These are phyloP conservation scores for Patiria pectinifera DNA, from an alignment of 53 echinoderm and acorn worm genomes.

Conservation along the genomic window DNA sequence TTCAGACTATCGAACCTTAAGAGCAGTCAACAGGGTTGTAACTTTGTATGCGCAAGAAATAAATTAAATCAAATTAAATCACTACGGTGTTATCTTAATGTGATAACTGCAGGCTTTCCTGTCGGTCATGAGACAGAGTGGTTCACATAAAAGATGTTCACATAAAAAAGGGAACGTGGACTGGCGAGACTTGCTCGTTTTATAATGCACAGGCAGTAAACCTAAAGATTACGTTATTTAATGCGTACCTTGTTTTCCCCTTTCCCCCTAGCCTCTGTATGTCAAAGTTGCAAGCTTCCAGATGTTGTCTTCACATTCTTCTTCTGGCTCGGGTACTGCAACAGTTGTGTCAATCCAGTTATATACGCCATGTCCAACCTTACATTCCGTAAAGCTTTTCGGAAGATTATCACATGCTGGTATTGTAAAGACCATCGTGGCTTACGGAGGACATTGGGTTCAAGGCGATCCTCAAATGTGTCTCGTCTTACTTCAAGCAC, in stretches of 20 bases:
- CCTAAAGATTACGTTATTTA: not conserved
- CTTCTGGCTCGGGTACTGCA: constrained; percentile 96
- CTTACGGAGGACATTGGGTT: constrained; percentile 6
- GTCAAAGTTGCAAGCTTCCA: constrained; percentile 73
- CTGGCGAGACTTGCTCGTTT: too few species aligned
- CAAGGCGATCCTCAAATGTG: constrained; percentile 50
- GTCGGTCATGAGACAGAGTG: too few species aligned
- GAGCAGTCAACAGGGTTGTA: too few species aligned
- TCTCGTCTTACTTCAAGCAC: constrained; percentile 50
- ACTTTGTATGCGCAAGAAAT: too few species aligned
- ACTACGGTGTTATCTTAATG: too few species aligned
- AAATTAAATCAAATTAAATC: too few species aligned
- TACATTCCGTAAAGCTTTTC: constrained; percentile 80
- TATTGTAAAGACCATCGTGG: constrained; percentile 30
- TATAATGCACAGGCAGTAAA: too few species aligned
- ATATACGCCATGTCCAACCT: constrained; percentile 89
- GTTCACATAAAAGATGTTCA: too few species aligned
- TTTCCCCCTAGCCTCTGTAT: constrained; percentile 70
- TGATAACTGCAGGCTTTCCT: too few species aligned
- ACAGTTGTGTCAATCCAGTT: constrained; percentile 87
- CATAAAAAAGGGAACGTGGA: too few species aligned
- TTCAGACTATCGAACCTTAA: too few species aligned
- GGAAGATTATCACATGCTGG: constrained; percentile 56
- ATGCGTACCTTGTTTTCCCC: not conserved
- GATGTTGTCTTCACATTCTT: constrained; percentile 75